phyloP scores from a whole-genome alignment of 2,888 invertebrate genomes.

The Apotomis betuletana region DNA sequence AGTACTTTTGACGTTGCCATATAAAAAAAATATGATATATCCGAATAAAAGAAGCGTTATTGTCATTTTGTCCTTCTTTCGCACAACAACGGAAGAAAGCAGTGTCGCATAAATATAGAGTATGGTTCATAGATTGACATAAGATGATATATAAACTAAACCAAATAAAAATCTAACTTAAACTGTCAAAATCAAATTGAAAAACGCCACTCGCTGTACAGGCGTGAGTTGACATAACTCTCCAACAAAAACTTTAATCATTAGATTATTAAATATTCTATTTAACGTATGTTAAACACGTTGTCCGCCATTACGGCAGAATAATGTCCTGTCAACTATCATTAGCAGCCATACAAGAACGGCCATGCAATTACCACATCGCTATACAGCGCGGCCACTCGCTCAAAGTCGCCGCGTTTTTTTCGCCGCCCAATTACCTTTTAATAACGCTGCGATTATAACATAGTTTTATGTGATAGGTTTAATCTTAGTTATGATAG shows the following conservation, averaged over 20 bases:
- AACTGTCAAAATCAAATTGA: too few relatives aligned
- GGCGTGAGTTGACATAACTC: not conserved
- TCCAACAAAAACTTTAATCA: conserved; percentile 15
- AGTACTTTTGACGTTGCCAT: too few relatives aligned
- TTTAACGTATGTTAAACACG: conserved; percentile 11
- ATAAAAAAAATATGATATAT: too few relatives aligned
- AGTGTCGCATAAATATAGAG: too few relatives aligned
- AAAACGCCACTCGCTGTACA: not conserved
- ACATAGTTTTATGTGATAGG: conserved; percentile 35
- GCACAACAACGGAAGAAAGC: too few relatives aligned
- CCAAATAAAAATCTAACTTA: too few relatives aligned
- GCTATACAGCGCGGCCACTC: conserved; percentile 26
- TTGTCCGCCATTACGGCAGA: conserved; percentile 1
- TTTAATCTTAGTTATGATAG: conserved; percentile 35
- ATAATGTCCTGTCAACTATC: conserved; percentile 33
- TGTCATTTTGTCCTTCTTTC: too few relatives aligned
- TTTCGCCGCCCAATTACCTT: conserved; percentile 29
- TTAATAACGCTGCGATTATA: conserved; percentile 33
- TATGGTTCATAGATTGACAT: too few relatives aligned
- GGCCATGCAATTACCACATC: conserved; percentile 32
- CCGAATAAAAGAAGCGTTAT: too few relatives aligned
- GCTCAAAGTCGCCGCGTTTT: conserved; percentile 36
- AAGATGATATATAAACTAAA: too few relatives aligned
- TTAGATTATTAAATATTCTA: conserved; percentile 10
- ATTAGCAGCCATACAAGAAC: conserved; percentile 24